Conservation (phyloP, 1,140 invertebrate genomes). For the Cyphomyrmex costatus region DNA sequence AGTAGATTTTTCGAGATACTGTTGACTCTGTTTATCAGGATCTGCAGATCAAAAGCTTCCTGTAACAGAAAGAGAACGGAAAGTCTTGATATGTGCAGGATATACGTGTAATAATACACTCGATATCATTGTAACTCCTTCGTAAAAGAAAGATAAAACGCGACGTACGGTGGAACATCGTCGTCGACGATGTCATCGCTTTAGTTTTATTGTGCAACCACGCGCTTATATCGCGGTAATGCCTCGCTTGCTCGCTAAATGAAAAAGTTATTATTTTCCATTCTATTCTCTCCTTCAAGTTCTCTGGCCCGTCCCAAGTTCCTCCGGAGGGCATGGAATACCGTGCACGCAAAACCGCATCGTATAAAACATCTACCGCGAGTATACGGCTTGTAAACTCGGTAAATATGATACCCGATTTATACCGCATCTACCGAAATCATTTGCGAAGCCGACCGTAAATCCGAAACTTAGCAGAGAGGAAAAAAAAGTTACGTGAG, state of each 20-base stretch:
- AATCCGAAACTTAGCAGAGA: constrained; percentile 30
- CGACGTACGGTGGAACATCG: constrained; percentile 15
- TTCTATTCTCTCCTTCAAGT: constrained; percentile 60
- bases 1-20: background rate
- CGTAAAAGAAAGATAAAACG: constrained; percentile 57
- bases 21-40: constrained; percentile 23
- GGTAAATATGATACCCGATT: constrained; percentile 52
- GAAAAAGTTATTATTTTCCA: constrained; percentile 79
- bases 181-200: constrained; percentile 58
- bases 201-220: constrained; percentile 72
- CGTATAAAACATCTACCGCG: constrained; percentile 35
- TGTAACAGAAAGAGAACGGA: constrained; percentile 67
- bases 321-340: constrained; percentile 15
- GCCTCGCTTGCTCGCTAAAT: constrained; percentile 70
- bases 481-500: background rate
- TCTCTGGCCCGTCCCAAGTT: constrained; percentile 51
- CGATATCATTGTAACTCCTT: constrained; percentile 60
- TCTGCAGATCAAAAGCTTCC: constrained; percentile 33
- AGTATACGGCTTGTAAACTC: constrained; percentile 47
- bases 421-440: constrained; percentile 44
- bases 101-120: constrained; percentile 70
- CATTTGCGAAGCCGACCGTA: constrained; percentile 46
- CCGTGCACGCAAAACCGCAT: constrained; percentile 23
- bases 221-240: constrained; percentile 72
- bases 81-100: constrained; percentile 65